Evolutionary conservation across 2,888 invertebrate species (phyloP).

Genomic region (Octodonta nipae): DNA sequence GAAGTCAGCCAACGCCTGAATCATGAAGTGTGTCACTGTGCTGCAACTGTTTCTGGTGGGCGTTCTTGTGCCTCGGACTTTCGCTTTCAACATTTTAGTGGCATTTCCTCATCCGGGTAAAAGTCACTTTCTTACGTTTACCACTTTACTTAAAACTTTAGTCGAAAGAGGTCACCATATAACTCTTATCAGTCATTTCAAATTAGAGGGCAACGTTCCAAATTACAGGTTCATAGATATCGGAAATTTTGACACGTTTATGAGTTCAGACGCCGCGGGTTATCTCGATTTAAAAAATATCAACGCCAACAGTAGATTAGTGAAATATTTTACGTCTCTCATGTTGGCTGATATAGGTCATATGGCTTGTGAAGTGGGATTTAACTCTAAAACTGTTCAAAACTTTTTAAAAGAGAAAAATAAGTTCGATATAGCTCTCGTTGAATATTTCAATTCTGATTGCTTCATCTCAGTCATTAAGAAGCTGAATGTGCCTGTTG

Average conservation of each 20-base stretch:
- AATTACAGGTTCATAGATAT: constrained; percentile 45
- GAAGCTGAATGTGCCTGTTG: constrained; percentile 45
- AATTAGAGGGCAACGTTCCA: constrained; percentile 35
- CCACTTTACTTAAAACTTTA: constrained; percentile 46
- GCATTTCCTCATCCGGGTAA: constrained; percentile 54
- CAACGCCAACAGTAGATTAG: constrained; percentile 5
- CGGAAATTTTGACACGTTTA: constrained; percentile 18
- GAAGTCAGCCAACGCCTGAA: too few species aligned
- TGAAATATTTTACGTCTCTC: constrained; percentile 8
- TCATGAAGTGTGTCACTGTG: too few species aligned
- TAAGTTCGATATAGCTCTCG: constrained; percentile 50
- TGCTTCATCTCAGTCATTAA: constrained; percentile 52
- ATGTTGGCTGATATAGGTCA: constrained; percentile 6
- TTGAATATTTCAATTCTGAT: constrained; percentile 57
- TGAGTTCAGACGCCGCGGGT: too few species aligned
- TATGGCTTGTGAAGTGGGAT: constrained; percentile 10
- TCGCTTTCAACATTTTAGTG: too few species aligned
- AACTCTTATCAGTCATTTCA: constrained; percentile 54
- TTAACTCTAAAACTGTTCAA: constrained; percentile 28
- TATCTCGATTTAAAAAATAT: constrained; percentile 6
- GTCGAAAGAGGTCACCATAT: constrained; percentile 51
- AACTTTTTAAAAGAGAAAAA: constrained; percentile 32
- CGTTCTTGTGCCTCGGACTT: too few species aligned
- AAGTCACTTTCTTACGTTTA: constrained; percentile 56
- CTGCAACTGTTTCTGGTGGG: too few species aligned